Evolutionary conservation across 1,140 invertebrate species (phyloP), one percentile per base, ranked within the genome.

Genomic region (Helicoverpa zea): DNA sequence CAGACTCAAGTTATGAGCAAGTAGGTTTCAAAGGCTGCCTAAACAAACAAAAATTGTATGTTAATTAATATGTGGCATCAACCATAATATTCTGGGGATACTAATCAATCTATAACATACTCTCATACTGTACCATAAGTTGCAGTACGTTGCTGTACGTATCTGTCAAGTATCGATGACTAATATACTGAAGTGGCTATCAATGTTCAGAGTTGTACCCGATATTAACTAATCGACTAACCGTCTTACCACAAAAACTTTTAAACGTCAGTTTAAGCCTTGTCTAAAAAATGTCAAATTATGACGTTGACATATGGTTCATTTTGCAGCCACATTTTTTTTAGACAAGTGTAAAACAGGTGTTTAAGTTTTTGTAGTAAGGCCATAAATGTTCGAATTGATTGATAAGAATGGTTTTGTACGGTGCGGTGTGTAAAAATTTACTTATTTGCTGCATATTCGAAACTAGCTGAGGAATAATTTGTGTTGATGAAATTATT

Each of bases 31-130:
- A 43, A 9, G 5, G 35, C 35, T 64, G 3, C 3, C n/a, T 11
- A 30, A 47, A 43, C 30, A 64, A 9, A 47, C 30, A 64, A 64
- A 64, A 64, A 64, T 47, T 16, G 16, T 47, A 64, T 43, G n/a
- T 4, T 14, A 14, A 47, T 49, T 66, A 49, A 10, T 18, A 66
- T 66, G 63, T 49, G 47, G n/a, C 63, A 18, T 18, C 30, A n/a
- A 16, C n/a, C 30, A 66, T 66, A 66, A 66, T 18, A 49, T 66
- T 66, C 43, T 23, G 63, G 35, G 9, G 35, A 18, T 49, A 5
- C 63, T n/a, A 66, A 66, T 66, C 63, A 66, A 66, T 66, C 63
- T 49, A 66, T 66, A 35, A 49, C 3, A 49, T 23, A 16, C 23
- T 43, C 35, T 9, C 9, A 43, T 9, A 47, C 47, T 49, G 18